A percentile compares a stretch with the other conserved stretches of the same genome.
These are phyloP conservation scores for Gadus macrocephalus DNA, from an alignment of 2,113 vertebrate genomes.

Conservation along the genomic window DNA sequence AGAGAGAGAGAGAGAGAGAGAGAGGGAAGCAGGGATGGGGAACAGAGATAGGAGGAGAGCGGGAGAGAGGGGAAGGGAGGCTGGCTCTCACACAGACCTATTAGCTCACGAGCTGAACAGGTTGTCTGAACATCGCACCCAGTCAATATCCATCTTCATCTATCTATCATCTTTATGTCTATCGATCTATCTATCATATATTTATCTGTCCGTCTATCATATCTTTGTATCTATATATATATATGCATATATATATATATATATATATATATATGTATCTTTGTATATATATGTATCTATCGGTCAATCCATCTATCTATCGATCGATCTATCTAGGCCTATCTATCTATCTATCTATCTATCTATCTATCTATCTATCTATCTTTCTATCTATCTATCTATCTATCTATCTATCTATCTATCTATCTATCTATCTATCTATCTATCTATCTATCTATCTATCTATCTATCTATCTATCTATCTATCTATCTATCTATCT, in stretches of 20 bases:
- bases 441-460: not conserved
- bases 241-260: too few species aligned
- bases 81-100: not conserved
- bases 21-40: slow-evolving; percentile 3
- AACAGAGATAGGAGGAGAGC: not conserved
- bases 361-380: too few species aligned
- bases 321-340: too few species aligned
- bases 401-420: not conserved
- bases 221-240: not conserved
- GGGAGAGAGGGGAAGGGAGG: not conserved
- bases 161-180: not conserved
- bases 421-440: not conserved
- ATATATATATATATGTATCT: too few species aligned
- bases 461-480: not conserved
- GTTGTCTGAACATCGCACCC: not conserved
- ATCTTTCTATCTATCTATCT: not conserved
- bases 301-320: too few species aligned
- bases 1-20: slow-evolving; percentile 7
- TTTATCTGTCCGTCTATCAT: not conserved
- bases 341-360: too few species aligned
- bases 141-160: not conserved
- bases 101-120: not conserved
- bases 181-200: not conserved
- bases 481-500: not conserved
- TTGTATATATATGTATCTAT: too few species aligned